phyloP scores from a whole-genome alignment of 2,797 vertebrate genomes.

The Poeciliopsis infans region DNA sequence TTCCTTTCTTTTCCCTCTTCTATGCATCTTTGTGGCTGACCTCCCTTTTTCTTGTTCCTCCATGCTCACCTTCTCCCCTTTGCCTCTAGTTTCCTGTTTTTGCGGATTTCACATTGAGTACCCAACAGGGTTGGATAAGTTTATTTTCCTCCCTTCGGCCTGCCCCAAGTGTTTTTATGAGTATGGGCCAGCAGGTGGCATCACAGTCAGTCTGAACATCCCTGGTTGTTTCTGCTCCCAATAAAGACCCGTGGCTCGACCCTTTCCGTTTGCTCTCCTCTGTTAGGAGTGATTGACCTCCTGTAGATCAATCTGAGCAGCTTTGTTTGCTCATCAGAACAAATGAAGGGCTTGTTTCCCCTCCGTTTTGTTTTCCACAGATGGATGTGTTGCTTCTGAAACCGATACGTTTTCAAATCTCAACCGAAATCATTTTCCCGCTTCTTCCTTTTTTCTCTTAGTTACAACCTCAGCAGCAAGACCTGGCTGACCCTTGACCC shows the following conservation, averaged over 20 bases:
- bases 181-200: background rate
- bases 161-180: background rate
- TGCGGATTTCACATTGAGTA: background rate
- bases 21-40: background rate
- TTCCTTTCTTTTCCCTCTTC: background rate
- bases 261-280: background rate
- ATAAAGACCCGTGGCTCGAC: background rate
- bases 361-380: background rate
- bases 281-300: background rate
- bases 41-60: background rate
- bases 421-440: background rate
- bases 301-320: background rate
- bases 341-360: background rate
- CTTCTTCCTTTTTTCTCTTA: slow-evolving; percentile 46
- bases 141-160: background rate
- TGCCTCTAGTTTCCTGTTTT: background rate
- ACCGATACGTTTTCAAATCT: background rate
- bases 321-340: background rate
- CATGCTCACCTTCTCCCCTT: background rate
- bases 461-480: slow-evolving; percentile 87
- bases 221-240: background rate
- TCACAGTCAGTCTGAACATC: background rate
- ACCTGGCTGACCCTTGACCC: slow-evolving; percentile 87
- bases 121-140: background rate
- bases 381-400: background rate